These are phyloP conservation scores for Drosophila lutescens DNA, from an alignment of 2,888 invertebrate genomes.

Conservation along the genomic window DNA sequence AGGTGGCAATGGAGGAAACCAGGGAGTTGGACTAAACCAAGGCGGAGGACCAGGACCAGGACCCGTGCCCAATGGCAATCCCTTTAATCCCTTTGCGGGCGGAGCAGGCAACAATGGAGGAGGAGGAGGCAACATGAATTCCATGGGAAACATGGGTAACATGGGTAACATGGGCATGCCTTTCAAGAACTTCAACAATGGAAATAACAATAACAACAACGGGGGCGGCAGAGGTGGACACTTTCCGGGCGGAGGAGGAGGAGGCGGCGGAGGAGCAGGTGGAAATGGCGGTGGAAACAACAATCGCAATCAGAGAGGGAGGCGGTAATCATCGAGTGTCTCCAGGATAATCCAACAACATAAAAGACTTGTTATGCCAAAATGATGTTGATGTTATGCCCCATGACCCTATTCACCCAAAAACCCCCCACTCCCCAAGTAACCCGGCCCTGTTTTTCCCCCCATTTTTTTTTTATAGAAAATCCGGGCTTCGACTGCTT, in stretches of 20 bases:
- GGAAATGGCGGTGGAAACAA: constrained; percentile 19
- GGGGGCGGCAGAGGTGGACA: constrained; percentile 19
- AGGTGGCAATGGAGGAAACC: constrained; percentile 67
- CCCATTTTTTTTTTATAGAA: constrained; percentile 6
- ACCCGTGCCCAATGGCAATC: constrained; percentile 57
- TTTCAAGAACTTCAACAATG: constrained; percentile 43
- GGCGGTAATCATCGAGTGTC: constrained; percentile 30
- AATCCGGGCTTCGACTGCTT: constrained; percentile 66
- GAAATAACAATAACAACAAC: constrained; percentile 16
- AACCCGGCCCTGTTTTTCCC: not conserved
- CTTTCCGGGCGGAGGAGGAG: constrained; percentile 27
- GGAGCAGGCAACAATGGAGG: constrained; percentile 30
- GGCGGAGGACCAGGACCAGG: constrained; percentile 29
- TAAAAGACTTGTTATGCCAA: constrained; percentile 37
- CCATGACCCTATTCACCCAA: constrained; percentile 11
- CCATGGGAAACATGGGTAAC: constrained; percentile 56
- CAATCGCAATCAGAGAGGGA: constrained; percentile 58
- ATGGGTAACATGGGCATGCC: constrained; percentile 50
- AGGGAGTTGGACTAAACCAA: not conserved
- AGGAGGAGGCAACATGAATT: constrained; percentile 41
- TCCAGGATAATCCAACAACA: not conserved
- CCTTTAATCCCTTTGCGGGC: constrained; percentile 68
- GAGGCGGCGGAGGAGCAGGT: constrained; percentile 8
- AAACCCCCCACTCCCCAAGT: not conserved
- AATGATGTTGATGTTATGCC: constrained; percentile 32